phyloP scores from a whole-genome alignment of 2,888 invertebrate species.

The Cryptus viduatorius region DNA sequence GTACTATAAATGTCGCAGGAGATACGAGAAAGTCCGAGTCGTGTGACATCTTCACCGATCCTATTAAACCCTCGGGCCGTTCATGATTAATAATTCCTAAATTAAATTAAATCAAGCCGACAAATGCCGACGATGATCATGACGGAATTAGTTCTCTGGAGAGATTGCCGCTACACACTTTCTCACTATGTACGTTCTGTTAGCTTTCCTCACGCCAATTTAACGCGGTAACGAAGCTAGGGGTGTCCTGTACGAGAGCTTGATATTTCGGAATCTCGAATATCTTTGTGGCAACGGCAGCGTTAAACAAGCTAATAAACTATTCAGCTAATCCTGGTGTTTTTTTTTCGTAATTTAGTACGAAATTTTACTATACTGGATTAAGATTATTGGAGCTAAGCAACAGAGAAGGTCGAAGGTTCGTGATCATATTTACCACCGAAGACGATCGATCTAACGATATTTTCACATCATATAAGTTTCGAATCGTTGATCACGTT shows the following conservation, averaged over 20 bases:
- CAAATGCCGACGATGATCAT: slow-evolving; percentile 72
- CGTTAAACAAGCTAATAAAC: slow-evolving; percentile 9
- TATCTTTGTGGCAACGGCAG: slow-evolving; percentile 6
- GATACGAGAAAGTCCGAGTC: slow-evolving; percentile 65
- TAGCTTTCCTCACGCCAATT: slow-evolving; percentile 79
- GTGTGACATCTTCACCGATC: slow-evolving; percentile 79
- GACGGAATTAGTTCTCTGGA: slow-evolving; percentile 48
- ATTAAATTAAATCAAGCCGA: slow-evolving; percentile 82
- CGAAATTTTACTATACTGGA: background rate
- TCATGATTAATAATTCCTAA: slow-evolving; percentile 79
- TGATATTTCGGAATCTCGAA: slow-evolving; percentile 54
- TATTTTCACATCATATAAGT: background rate
- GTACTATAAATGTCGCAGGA: slow-evolving; percentile 22
- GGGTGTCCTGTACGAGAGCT: slow-evolving; percentile 41
- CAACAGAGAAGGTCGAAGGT: no score
- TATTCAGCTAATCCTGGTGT: background rate
- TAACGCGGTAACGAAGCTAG: slow-evolving; percentile 53
- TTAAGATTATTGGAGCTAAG: background rate
- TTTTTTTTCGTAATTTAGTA: background rate
- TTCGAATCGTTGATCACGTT: background rate
- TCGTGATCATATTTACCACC: no score
- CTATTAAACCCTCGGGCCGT: slow-evolving; percentile 73
- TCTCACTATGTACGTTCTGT: slow-evolving; percentile 69
- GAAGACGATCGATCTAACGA: no score
- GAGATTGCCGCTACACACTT: slow-evolving; percentile 68